Conservation (phyloP, 2,797 vertebrate species). For the Hipposideros larvatus region DNA sequence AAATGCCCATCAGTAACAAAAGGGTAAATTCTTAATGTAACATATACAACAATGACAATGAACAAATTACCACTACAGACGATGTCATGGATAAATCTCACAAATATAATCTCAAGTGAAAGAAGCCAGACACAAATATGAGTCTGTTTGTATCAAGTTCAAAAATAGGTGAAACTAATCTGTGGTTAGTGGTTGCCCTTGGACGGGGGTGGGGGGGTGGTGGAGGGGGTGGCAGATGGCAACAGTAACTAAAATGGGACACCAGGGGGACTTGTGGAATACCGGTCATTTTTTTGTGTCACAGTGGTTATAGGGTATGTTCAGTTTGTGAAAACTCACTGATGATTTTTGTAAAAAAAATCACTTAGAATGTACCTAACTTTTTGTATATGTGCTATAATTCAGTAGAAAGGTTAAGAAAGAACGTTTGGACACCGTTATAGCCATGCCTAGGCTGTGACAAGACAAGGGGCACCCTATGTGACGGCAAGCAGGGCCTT, state of each 20-base stretch:
- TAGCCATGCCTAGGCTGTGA: not conserved
- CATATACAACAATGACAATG: not conserved
- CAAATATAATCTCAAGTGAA: not conserved
- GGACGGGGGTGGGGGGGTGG: too few species aligned
- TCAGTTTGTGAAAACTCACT: not conserved
- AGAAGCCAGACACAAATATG: not conserved
- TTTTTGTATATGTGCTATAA: not conserved
- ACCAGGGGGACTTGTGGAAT: not conserved
- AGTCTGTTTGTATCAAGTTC: constrained; percentile 12
- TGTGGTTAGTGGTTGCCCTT: not conserved
- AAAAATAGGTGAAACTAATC: not conserved
- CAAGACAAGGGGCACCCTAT: not conserved
- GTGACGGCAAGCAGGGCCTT: not conserved
- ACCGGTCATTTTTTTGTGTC: not conserved
- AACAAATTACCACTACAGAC: not conserved
- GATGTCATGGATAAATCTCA: not conserved
- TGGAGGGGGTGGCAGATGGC: not conserved
- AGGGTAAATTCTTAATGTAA: not conserved
- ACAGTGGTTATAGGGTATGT: not conserved
- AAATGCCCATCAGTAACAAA: not conserved
- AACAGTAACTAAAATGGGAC: not conserved
- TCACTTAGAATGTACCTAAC: not conserved
- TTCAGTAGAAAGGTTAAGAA: not conserved
- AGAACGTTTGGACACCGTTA: not conserved
- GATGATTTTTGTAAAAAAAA: not conserved